Base-by-base conservation (phyloP, 2,797 vertebrate species). In the Sphenodon punctatus region DNA sequence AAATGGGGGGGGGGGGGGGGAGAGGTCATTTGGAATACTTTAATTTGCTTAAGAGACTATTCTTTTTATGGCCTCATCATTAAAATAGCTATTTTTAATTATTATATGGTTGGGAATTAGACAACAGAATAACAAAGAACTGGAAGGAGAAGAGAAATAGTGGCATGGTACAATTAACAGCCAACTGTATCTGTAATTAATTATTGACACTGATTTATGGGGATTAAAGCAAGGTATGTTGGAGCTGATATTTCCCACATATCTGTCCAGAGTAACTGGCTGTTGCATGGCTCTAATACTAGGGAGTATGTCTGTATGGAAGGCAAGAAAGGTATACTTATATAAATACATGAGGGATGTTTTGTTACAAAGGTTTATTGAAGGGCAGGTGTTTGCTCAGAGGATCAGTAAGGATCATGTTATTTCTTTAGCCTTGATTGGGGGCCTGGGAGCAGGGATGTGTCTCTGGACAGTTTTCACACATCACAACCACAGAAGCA, bases 391-490 rank as follows among this genome's bases (percentile, higher is more conserved):
- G 2, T 38, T 80, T 68, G 80, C 27, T 72, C 65, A 25, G 63
- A 25, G 77, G 3, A 67, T 70, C 42, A 27, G 53, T 25, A 38
- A 64, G 49, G 53, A 56, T 56, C 69, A 74, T 70, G 7, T 63
- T 82, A 89, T 89, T 90, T 89, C 84, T 74, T 75, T 89, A 89
- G 88, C 79, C 90, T 88, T 82, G 13, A 66, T 2, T 80, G 92
- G 80, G 86, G 78, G 84, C 88, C 89, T 90, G 83, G 58, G 65
- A 88, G 86, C 80, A 25, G 65, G 63, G 84, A 85, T 79, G 82
- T 73, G 56, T 14, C 68, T 83, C 88, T 88, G 86, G 85, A 84
- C 67, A 78, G 80, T 89, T 90, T 92, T 90, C n/a, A n/a, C 90
- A 79, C 86, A 88, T 84, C 88, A 77, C 86, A 63, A 80, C 64